These are phyloP conservation scores for Plestiodon gilberti DNA, from an alignment of 2,113 vertebrate species.

Conservation along the genomic window DNA sequence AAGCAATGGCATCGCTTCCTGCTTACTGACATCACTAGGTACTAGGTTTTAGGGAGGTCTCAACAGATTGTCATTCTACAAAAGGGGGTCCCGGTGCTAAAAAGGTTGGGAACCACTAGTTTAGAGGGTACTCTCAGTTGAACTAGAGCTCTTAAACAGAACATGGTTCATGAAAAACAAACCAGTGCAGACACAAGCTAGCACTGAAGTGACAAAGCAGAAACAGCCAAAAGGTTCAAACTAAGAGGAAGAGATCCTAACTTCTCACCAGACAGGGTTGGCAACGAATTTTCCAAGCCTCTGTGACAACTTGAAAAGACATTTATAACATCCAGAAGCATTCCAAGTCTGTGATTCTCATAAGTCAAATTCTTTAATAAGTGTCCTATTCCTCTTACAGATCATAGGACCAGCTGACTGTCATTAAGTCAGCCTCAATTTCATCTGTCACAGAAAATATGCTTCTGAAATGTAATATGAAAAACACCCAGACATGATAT, in stretches of 20 bases:
- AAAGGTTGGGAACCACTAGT: too few species aligned
- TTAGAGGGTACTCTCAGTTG: not conserved
- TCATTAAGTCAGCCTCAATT: not conserved
- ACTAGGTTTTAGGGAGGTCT: too few species aligned
- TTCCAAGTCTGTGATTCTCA: too few species aligned
- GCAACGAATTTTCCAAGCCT: not conserved
- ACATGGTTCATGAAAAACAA: not conserved
- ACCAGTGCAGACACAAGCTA: not conserved
- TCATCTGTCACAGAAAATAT: not conserved
- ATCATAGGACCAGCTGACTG: not conserved
- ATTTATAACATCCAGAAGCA: too few species aligned
- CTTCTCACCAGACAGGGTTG: not conserved
- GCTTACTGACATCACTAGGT: too few species aligned
- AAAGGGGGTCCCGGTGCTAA: too few species aligned
- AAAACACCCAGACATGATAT: not conserved
- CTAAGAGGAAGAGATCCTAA: not conserved
- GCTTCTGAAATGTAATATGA: not conserved
- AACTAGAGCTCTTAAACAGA: too few species aligned
- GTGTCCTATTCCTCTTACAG: not conserved
- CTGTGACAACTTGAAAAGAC: too few species aligned
- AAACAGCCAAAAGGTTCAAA: not conserved
- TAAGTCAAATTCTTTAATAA: not conserved
- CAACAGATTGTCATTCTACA: too few species aligned
- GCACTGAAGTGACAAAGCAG: not conserved
- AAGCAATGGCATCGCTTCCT: too few species aligned